phyloP scores from a whole-genome alignment of 2,797 vertebrate genomes.

The Sylvilagus floridanus region DNA sequence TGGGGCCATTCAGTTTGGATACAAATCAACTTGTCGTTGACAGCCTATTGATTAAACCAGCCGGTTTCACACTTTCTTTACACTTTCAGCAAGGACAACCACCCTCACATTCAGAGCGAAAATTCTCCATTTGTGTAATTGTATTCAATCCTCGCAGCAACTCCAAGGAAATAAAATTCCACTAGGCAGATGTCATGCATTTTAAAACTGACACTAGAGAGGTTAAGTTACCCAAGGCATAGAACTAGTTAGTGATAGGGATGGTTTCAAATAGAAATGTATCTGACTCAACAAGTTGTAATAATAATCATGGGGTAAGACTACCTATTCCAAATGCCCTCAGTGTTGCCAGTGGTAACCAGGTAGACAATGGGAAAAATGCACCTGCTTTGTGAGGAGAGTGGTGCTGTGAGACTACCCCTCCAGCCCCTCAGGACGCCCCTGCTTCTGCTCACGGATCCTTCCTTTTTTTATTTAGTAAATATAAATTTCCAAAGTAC shows the following conservation, averaged over 20 bases:
- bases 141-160: not conserved
- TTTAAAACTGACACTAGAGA: not conserved
- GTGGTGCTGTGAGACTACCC: not conserved
- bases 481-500: too few relatives aligned
- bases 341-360: not conserved
- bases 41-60: not conserved
- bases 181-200: not conserved
- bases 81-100: not conserved
- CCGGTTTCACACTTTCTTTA: not conserved
- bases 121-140: not conserved
- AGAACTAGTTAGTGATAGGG: not conserved
- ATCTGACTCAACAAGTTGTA: not conserved
- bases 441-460: not conserved
- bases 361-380: not conserved
- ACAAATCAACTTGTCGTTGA: not conserved
- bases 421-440: not conserved
- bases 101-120: not conserved
- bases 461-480: too few relatives aligned
- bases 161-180: not conserved
- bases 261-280: not conserved
- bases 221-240: not conserved
- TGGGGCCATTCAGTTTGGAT: not conserved
- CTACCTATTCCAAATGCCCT: not conserved
- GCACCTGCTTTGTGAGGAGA: not conserved
- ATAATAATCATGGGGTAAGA: not conserved